A percentile compares a stretch with the other conserved stretches of the same genome.
These are phyloP conservation scores for Unio delphinus DNA, from an alignment of 2,888 invertebrate genomes.

Conservation along the genomic window DNA sequence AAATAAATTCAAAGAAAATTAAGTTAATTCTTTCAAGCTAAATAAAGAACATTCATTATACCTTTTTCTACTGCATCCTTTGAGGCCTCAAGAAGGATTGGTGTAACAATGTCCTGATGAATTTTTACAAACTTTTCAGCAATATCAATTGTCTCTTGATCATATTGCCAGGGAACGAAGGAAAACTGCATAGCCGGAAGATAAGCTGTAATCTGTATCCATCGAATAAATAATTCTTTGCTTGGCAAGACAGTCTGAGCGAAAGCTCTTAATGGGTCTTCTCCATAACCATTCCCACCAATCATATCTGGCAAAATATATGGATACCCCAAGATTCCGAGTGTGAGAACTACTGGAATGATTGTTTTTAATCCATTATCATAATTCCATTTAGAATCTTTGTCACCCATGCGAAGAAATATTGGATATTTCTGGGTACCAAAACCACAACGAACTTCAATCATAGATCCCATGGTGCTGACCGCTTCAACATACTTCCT, in stretches of 20 bases:
- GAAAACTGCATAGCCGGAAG: slow-evolving; percentile 93
- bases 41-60: not conserved
- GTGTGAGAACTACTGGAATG: slow-evolving; percentile 82
- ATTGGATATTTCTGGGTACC: slow-evolving; percentile 75
- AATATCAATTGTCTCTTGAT: slow-evolving; percentile 74
- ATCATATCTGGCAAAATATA: slow-evolving; percentile 95
- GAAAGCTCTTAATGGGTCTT: slow-evolving; percentile 15
- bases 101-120: slow-evolving; percentile 43
- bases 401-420: slow-evolving; percentile 85
- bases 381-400: slow-evolving; percentile 88
- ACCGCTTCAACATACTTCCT: slow-evolving; percentile 51
- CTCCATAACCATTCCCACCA: slow-evolving; percentile 80
- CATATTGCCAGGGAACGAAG: slow-evolving; percentile 90
- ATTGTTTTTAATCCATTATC: slow-evolving; percentile 83
- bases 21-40: not conserved
- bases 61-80: slow-evolving; percentile 36
- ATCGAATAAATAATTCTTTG: slow-evolving; percentile 78
- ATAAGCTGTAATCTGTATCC: slow-evolving; percentile 90
- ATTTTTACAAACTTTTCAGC: slow-evolving; percentile 39
- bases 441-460: slow-evolving; percentile 77
- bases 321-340: slow-evolving; percentile 85
- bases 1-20: not conserved
- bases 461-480: slow-evolving; percentile 73
- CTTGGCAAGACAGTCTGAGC: slow-evolving; percentile 51
- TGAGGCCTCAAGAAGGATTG: slow-evolving; percentile 40